Conservation (phyloP, 2,797 vertebrate species). For the Rhyacichthys aspro region DNA sequence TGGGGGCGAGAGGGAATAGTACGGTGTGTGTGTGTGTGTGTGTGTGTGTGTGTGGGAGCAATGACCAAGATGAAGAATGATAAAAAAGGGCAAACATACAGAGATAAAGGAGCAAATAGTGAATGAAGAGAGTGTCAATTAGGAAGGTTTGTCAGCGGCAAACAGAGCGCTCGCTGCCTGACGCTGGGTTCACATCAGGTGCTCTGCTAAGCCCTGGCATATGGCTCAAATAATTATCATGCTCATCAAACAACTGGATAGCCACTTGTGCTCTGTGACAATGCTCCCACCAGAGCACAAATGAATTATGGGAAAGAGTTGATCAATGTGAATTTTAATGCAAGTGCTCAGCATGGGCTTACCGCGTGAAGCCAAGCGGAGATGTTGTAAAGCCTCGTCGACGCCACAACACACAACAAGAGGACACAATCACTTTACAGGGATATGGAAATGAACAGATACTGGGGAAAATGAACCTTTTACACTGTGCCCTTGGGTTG, state of each 20-base stretch:
- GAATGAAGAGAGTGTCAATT: slow-evolving; percentile 57
- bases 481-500: too few relatives aligned
- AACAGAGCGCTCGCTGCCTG: slow-evolving; percentile 42
- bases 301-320: slow-evolving; percentile 63
- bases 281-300: slow-evolving; percentile 66
- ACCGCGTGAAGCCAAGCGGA: slow-evolving; percentile 64
- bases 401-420: slow-evolving; percentile 10
- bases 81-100: slow-evolving; percentile 39
- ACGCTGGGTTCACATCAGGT: slow-evolving; percentile 6
- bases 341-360: slow-evolving; percentile 44
- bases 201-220: slow-evolving; percentile 6
- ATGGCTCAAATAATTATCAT: slow-evolving; percentile 63
- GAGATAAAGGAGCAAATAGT: slow-evolving; percentile 59
- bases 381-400: slow-evolving; percentile 55
- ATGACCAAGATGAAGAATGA: slow-evolving; percentile 51
- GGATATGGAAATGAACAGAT: too few relatives aligned
- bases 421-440: too few relatives aligned
- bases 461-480: too few relatives aligned
- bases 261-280: slow-evolving; percentile 69
- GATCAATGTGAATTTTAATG: slow-evolving; percentile 74
- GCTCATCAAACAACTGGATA: slow-evolving; percentile 70
- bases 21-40: slow-evolving; percentile 4
- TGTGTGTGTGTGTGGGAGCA: slow-evolving; percentile 37
- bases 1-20: slow-evolving; percentile 38
- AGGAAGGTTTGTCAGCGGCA: slow-evolving; percentile 49